Evolutionary conservation across 2,888 invertebrate genomes (phyloP).

Genomic region (Anorthoa munda): DNA sequence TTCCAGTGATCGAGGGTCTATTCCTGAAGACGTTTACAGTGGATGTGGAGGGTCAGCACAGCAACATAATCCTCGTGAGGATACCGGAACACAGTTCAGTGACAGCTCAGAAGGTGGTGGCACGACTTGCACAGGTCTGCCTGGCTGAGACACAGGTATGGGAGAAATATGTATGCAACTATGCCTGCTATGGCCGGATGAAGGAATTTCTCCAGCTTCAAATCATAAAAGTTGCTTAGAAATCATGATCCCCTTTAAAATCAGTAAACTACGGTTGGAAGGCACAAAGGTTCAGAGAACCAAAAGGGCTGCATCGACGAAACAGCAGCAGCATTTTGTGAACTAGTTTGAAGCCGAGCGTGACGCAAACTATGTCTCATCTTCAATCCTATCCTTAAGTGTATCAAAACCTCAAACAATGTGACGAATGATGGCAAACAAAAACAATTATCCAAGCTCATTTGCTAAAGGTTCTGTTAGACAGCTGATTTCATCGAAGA

Average conservation of each 20-base stretch:
- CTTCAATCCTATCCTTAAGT: no score
- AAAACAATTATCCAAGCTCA: no score
- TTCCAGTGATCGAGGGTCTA: slow-evolving; percentile 91
- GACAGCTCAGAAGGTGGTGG: slow-evolving; percentile 84
- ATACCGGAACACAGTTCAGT: slow-evolving; percentile 89
- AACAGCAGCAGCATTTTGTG: no score
- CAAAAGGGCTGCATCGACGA: no score
- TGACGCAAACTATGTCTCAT: no score
- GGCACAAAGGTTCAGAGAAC: no score
- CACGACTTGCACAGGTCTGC: slow-evolving; percentile 82
- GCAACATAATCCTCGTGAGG: slow-evolving; percentile 94
- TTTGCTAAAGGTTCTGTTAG: no score
- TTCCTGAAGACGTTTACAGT: slow-evolving; percentile 92
- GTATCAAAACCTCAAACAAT: no score
- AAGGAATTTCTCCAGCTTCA: neutral
- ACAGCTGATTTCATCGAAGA: no score
- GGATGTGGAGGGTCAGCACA: slow-evolving; percentile 92
- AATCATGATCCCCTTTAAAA: neutral
- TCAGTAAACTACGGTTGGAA: neutral
- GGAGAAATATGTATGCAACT: neutral
- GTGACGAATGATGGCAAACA: no score
- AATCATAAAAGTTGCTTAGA: neutral
- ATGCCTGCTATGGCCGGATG: neutral
- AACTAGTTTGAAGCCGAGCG: no score
- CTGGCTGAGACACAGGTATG: slow-evolving; percentile 86